Evolutionary conservation across 2,113 vertebrate species (phyloP), one percentile per base, ranked within the genome.

Genomic region (Tachysurus vachellii): DNA sequence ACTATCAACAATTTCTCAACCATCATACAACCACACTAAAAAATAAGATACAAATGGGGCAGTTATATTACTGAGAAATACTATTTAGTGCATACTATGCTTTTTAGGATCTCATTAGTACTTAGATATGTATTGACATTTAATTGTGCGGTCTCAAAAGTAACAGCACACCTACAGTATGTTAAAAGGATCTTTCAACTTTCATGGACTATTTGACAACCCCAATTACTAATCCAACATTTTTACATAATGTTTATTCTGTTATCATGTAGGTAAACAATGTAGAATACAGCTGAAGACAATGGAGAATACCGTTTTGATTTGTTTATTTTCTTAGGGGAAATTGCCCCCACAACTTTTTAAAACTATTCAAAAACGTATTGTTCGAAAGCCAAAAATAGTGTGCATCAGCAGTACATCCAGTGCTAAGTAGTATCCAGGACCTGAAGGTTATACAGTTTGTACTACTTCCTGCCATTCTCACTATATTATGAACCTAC

Each of bases 401-500:
- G 7, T 16, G 75, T 75, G 44, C 10, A 6, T 56, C 50, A 79
- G 76, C 53, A 28, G n/a, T 31, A 17, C 6, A 79, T 23, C 31
- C 10, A 80, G 14, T 80, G 54, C 31, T 5, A 80, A 57, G n/a
- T 79, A 54, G 3, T 28, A 80, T 42, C 9, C 4, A 36, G 10
- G 56, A 36, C 19, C 23, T 59, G 10, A 80, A 42, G n/a, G 54
- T 36, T 80, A 28, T 31, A 57, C 47, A 76, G 23, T 73, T 73
- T 44, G 36, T 73, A 59, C 68, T 57, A 44, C 42, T 79, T 17
- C 59, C 59, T 79, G n/a, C 44, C 28, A 16, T n/a, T 42, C 54
- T 76, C 23, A 47, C 31, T 81, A 28, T n/a, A 44, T 57, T 81
- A 81, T 73, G 86, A 82, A 31, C 23, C 42, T 12, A 73, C n/a